A percentile compares a stretch with the other conserved stretches of the same genome.
Conservation (phyloP, 1,140 invertebrate genomes). For the Sycophila sp. region DNA sequence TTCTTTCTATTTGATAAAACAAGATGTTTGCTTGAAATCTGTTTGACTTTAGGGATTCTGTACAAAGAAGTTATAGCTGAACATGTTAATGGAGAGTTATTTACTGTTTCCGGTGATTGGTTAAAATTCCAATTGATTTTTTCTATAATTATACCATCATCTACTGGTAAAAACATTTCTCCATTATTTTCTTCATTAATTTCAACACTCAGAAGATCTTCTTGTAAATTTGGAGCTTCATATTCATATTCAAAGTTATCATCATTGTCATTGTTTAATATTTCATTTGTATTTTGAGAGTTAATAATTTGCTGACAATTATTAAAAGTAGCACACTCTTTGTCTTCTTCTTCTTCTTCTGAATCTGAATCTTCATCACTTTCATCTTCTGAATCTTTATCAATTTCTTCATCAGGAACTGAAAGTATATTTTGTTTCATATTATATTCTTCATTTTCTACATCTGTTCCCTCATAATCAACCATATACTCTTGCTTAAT, state of each 20-base stretch:
- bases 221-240: conserved; percentile 7
- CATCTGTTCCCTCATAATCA: neutral
- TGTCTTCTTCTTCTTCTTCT: neutral
- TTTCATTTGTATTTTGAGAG: neutral
- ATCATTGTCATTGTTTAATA: neutral
- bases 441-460: neutral
- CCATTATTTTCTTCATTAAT: conserved; percentile 21
- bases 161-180: neutral
- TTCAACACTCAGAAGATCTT: conserved; percentile 27
- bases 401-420: neutral
- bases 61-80: neutral
- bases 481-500: conserved; percentile 12
- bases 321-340: neutral
- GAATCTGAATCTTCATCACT: neutral
- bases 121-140: conserved; percentile 13
- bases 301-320: neutral
- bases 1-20: neutral
- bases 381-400: neutral
- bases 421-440: neutral
- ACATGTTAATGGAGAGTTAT: neutral
- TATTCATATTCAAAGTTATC: conserved; percentile 1
- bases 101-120: neutral
- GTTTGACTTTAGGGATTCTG: neutral
- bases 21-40: conserved; percentile 4
- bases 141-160: neutral